phyloP scores from a whole-genome alignment of 2,888 invertebrate genomes.

The Phengaris alcon region DNA sequence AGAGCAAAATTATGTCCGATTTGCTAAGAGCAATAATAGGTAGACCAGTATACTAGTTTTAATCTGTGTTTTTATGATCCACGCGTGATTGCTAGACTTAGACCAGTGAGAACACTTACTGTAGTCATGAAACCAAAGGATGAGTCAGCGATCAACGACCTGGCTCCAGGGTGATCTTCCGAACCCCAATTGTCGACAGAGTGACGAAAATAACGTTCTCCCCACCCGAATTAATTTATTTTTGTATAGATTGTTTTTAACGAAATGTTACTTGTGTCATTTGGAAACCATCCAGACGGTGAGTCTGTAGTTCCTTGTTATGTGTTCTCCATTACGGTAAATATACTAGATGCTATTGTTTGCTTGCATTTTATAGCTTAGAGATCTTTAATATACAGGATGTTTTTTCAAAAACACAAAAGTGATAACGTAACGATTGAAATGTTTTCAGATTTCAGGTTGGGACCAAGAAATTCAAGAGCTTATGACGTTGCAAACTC shows the following conservation, averaged over 20 bases:
- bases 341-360: conserved; percentile 11
- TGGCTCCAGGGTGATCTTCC: conserved; percentile 74
- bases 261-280: conserved; percentile 64
- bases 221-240: conserved; percentile 68
- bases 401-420: no score
- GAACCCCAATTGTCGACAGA: conserved; percentile 76
- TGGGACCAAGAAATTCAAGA: no score
- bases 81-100: not conserved
- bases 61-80: not conserved
- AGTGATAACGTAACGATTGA: no score
- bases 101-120: conserved; percentile 31
- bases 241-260: conserved; percentile 58
- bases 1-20: not conserved
- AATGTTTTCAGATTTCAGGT: no score
- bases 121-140: conserved; percentile 63
- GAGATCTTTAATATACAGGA: no score
- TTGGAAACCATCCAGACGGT: conserved; percentile 19
- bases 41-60: not conserved
- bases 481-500: no score
- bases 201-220: conserved; percentile 70
- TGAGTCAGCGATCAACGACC: conserved; percentile 72
- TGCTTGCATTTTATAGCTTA: no score
- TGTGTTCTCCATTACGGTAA: not conserved
- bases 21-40: not conserved
- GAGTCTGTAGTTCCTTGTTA: conserved; percentile 18